Evolutionary conservation across 1,140 invertebrate species (phyloP).

Genomic region (Maniola jurtina): DNA sequence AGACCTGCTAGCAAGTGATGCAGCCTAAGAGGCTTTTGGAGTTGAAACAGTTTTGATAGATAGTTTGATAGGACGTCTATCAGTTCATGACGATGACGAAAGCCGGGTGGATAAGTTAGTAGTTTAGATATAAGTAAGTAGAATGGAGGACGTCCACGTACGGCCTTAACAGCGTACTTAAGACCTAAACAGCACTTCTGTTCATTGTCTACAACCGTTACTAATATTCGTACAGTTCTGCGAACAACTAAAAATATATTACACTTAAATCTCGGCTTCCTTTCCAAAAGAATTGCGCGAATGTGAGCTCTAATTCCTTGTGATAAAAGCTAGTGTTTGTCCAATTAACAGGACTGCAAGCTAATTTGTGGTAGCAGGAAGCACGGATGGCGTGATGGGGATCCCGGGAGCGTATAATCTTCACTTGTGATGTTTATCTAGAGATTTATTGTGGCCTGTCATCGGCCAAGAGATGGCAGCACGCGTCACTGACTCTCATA

Average conservation of each 20-base stretch:
- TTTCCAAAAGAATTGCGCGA: constrained; percentile 18
- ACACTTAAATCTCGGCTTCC: constrained; percentile 34
- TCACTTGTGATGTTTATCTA: constrained; percentile 72
- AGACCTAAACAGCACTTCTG: constrained; percentile 53
- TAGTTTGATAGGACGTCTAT: too few relatives aligned
- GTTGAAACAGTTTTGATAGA: too few relatives aligned
- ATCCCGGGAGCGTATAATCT: constrained; percentile 74
- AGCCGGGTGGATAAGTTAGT: too few relatives aligned
- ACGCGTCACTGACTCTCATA: constrained; percentile 68
- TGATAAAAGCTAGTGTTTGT: constrained; percentile 34
- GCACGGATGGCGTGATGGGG: constrained; percentile 71
- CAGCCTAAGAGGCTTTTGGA: too few relatives aligned
- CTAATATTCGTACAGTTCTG: constrained; percentile 56
- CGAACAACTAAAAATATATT: constrained; percentile 74
- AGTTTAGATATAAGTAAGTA: too few relatives aligned
- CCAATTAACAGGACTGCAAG: constrained; percentile 54
- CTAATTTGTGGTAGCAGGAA: constrained; percentile 75
- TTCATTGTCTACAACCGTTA: constrained; percentile 61
- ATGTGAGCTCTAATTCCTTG: constrained; percentile 41
- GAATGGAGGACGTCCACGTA: not conserved
- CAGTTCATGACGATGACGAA: too few relatives aligned
- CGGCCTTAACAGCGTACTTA: constrained; percentile 41
- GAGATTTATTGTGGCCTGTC: constrained; percentile 76
- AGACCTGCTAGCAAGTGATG: too few relatives aligned
- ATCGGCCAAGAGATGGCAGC: constrained; percentile 72